These are phyloP conservation scores for Papilio dardanus DNA, from an alignment of 1,140 invertebrate species.

Conservation along the genomic window DNA sequence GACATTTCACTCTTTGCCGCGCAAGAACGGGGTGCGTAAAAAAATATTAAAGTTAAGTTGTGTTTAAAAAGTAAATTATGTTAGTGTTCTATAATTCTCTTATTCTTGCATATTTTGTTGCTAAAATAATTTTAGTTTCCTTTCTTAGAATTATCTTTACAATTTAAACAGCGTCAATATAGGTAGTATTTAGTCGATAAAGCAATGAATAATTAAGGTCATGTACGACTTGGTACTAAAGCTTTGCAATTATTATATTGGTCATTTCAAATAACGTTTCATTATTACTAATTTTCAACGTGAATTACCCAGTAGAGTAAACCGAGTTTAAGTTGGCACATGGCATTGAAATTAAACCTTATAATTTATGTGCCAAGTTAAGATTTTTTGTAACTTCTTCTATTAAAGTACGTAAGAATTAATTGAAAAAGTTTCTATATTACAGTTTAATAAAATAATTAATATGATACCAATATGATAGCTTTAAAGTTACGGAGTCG, in stretches of 20 bases:
- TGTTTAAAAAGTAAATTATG: no score
- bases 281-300: not conserved
- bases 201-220: constrained; percentile 11
- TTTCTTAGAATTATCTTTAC: not conserved
- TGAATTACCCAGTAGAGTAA: not conserved
- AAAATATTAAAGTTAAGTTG: no score
- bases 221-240: constrained; percentile 10
- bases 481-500: not conserved
- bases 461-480: not conserved
- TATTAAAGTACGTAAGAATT: no score
- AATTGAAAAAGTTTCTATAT: not conserved
- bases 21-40: no score
- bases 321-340: not conserved
- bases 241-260: constrained; percentile 1
- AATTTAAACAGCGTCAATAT: not conserved
- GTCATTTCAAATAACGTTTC: constrained; percentile 4
- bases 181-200: not conserved
- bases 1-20: no score
- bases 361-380: not conserved
- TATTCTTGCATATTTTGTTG: no score
- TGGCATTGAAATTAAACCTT: not conserved
- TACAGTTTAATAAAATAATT: not conserved
- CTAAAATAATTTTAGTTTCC: not conserved
- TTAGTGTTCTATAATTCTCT: no score
- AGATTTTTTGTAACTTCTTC: not conserved